Conservation (phyloP, 2,888 invertebrate species). For the Lottia gigantea region DNA sequence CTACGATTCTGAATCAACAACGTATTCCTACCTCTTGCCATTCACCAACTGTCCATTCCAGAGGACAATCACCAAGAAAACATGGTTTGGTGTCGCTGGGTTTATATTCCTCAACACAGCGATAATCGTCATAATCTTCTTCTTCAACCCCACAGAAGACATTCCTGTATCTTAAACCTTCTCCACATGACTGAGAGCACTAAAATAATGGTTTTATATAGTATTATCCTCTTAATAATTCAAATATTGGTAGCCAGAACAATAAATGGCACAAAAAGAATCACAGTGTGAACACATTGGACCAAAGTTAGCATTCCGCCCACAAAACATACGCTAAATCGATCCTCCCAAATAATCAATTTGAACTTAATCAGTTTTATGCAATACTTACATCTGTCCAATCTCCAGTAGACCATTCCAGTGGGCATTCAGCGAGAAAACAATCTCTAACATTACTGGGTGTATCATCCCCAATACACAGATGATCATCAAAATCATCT, state of each 20-base stretch:
- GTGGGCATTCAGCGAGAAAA: constrained; percentile 22
- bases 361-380: not conserved
- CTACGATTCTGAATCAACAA: no score
- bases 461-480: constrained; percentile 14
- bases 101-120: constrained; percentile 28
- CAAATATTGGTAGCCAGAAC: no score
- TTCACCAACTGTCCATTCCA: constrained; percentile 20
- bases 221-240: no score
- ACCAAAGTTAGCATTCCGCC: no score
- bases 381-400: constrained; percentile 24
- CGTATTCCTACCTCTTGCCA: constrained; percentile 13
- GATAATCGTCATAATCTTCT: constrained; percentile 30
- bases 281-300: no score
- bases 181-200: constrained; percentile 53
- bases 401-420: constrained; percentile 23
- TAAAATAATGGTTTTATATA: constrained; percentile 10
- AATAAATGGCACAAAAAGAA: no score
- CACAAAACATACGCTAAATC: no score
- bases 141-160: constrained; percentile 46
- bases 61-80: constrained; percentile 33
- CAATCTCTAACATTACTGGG: not conserved
- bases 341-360: no score
- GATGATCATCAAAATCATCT: constrained; percentile 10
- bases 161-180: constrained; percentile 43
- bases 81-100: constrained; percentile 30